phyloP scores from a whole-genome alignment of 1,140 invertebrate species.

The Antheraea pernyi region DNA sequence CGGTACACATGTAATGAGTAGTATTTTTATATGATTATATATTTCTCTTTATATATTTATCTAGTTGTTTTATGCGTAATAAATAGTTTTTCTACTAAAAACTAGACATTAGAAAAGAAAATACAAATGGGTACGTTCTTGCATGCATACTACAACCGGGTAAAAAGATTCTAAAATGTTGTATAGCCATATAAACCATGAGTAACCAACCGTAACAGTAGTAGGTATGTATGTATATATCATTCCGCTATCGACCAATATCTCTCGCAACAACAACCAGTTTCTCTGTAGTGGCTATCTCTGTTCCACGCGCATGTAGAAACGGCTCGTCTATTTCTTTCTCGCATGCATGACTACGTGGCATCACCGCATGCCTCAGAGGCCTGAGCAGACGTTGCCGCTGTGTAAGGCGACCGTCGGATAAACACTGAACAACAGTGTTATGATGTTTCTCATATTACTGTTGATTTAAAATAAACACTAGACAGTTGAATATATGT shows the following conservation, averaged over 20 bases:
- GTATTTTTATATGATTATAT: too few relatives aligned
- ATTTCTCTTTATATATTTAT: too few relatives aligned
- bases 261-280: background rate
- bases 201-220: background rate
- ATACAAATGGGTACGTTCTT: too few relatives aligned
- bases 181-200: background rate
- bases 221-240: background rate
- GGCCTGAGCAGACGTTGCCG: background rate
- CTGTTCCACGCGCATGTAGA: background rate
- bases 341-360: background rate
- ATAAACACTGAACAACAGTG: background rate
- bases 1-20: too few relatives aligned
- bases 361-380: background rate
- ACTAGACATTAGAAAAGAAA: background rate
- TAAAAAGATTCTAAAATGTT: background rate
- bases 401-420: background rate
- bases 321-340: background rate
- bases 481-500: background rate
- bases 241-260: slow-evolving; percentile 2
- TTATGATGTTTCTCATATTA: background rate
- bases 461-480: background rate
- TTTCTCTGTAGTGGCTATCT: slow-evolving; percentile 5
- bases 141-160: background rate
- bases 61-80: too few relatives aligned
- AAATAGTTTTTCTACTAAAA: too few relatives aligned